Evolutionary conservation across 2,113 vertebrate species (phyloP).

Genomic region (Oxyruncus cristatus): DNA sequence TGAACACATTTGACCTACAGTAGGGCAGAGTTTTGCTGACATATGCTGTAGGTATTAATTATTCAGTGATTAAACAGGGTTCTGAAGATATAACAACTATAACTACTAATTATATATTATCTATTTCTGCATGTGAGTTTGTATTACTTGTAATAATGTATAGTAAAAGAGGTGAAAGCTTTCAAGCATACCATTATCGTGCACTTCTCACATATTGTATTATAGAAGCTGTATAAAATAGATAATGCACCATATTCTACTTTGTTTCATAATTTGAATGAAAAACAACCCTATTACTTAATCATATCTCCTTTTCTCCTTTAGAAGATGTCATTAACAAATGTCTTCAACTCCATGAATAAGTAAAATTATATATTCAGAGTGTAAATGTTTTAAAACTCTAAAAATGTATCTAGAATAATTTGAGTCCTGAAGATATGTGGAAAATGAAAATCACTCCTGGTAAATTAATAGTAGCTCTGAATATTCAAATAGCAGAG

Average conservation of each 20-base stretch:
- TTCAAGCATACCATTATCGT: background rate
- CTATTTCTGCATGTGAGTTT: background rate
- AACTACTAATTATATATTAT: constrained; percentile 24
- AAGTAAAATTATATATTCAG: constrained; percentile 73
- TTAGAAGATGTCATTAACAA: constrained; percentile 62
- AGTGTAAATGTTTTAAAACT: constrained; percentile 72
- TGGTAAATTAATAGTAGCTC: constrained; percentile 54
- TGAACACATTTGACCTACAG: background rate
- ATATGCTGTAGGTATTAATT: background rate
- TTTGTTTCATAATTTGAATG: constrained; percentile 40
- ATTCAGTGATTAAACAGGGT: background rate
- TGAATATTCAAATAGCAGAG: constrained; percentile 62
- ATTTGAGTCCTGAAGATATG: constrained; percentile 62
- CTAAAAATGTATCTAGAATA: constrained; percentile 26
- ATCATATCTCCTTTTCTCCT: constrained; percentile 46
- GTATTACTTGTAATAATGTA: constrained; percentile 7
- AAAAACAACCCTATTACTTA: constrained; percentile 63
- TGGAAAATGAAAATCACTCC: constrained; percentile 57
- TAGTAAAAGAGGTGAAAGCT: constrained; percentile 18
- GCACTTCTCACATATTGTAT: background rate
- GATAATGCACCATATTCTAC: background rate
- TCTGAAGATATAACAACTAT: background rate
- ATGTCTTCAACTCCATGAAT: constrained; percentile 68
- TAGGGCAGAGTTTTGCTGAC: background rate
- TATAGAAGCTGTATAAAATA: constrained; percentile 37